Evolutionary conservation across 2,888 invertebrate species (phyloP).

Genomic region (Patella pellucida): DNA sequence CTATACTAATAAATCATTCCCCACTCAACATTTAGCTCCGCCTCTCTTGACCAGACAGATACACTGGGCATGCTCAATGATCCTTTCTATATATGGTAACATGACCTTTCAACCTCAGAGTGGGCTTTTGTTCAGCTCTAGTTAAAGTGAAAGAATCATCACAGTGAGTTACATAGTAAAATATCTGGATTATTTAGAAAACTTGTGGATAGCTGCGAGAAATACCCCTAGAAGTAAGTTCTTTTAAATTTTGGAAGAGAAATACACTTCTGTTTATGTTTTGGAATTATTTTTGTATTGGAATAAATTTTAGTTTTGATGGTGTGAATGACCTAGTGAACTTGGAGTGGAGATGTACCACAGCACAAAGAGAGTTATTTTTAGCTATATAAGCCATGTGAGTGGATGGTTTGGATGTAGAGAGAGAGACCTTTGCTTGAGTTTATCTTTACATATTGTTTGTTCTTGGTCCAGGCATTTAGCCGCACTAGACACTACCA

Average conservation of each 20-base stretch:
- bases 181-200: no score
- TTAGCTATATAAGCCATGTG: conserved; percentile 6
- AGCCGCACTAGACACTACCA: neutral
- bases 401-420: neutral
- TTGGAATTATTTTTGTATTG: no score
- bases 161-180: no score
- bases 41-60: conserved; percentile 15
- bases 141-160: conserved; percentile 2
- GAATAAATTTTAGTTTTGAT: no score
- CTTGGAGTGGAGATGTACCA: neutral
- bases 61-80: conserved; percentile 37
- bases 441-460: no score
- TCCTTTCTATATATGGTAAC: conserved; percentile 38
- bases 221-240: no score
- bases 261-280: no score
- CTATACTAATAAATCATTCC: neutral
- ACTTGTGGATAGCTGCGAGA: no score
- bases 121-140: conserved; percentile 18
- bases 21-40: neutral
- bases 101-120: conserved; percentile 30
- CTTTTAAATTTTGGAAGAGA: no score
- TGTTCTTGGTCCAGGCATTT: no score
- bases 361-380: conserved; percentile 7
- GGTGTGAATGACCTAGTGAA: no score
- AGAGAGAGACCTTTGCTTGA: no score